Conservation (phyloP, 1,140 invertebrate species). For the Diprion similis region DNA sequence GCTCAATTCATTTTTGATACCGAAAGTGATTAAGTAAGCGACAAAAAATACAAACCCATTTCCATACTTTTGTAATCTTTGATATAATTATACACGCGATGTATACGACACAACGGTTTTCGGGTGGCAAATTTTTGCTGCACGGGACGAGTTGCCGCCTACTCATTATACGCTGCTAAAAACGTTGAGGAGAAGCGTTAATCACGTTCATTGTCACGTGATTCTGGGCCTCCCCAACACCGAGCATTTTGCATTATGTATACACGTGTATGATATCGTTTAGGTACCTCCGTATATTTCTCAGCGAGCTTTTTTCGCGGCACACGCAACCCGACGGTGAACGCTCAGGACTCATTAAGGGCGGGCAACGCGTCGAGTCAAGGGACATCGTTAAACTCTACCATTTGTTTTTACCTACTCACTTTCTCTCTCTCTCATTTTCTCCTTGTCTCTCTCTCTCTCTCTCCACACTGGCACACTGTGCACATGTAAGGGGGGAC, state of each 20-base stretch:
- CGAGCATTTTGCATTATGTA: too few relatives aligned
- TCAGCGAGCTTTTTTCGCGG: neutral
- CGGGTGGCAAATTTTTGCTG: too few relatives aligned
- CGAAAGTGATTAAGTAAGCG: too few relatives aligned
- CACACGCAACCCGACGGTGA: neutral
- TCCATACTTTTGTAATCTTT: too few relatives aligned
- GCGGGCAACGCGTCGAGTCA: neutral
- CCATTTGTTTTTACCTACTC: constrained; percentile 2
- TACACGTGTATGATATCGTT: neutral
- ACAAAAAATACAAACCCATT: too few relatives aligned
- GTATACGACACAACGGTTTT: too few relatives aligned
- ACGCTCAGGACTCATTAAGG: neutral
- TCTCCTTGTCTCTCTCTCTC: too few relatives aligned
- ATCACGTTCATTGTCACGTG: neutral
- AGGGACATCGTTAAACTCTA: constrained; percentile 1
- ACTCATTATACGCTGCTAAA: neutral
- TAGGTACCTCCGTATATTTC: neutral
- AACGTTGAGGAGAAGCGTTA: neutral
- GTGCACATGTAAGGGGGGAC: neutral
- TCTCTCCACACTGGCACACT: too few relatives aligned
- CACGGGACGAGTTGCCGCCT: too few relatives aligned
- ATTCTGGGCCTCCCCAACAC: neutral
- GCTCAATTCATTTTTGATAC: too few relatives aligned
- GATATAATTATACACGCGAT: too few relatives aligned
- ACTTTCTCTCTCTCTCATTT: too few relatives aligned